Evolutionary conservation across 2,888 invertebrate genomes (phyloP), one percentile per base, ranked within the genome.

Genomic region (Amiota minor): DNA sequence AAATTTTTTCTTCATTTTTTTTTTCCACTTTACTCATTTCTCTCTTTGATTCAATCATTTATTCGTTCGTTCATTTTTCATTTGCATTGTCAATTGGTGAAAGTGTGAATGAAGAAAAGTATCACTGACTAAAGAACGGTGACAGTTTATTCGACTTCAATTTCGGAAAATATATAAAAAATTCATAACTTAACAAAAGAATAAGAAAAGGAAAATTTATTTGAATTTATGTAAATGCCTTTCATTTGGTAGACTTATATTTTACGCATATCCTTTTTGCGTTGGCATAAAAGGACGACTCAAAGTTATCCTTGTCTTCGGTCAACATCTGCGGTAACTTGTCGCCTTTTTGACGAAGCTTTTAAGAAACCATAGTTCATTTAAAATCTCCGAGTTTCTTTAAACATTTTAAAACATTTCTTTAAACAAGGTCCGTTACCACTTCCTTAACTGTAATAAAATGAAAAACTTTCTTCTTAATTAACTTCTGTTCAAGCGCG

Each of bases 401-500:
- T 35, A 35, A 35, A 35, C 35, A 35, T 35, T 35, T 35, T 6
- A 35, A 16, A 35, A 35, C 6, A 35, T 35, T 35, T 35, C 72
- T 56, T 67, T 62, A 68, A 47, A 46, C 23, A 35, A 64, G 35
- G 35, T 8, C 35, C 35, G 35, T 35, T 35, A 35, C 35, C 35
- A 35, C 35, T 35, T 35, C 35, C 35, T 35, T 35, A 35, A 35
- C 2, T 35, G 35, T 35, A 8, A 6, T 53, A 47, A n/a, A 45
- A 64, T 62, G 61, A 59, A 72, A 76, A 84, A 83, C 81, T 84
- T 85, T 80, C 35, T 35, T 83, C 83, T 84, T 85, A 83, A 83
- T 83, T 85, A 83, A 83, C 83, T 84, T 81, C 78, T 80, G 78
- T 82, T 82, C 75, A 78, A 78, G 78, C 84, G 76, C 77, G 84